phyloP scores from a whole-genome alignment of 2,113 vertebrate genomes.

The Ailuropoda melanoleuca region DNA sequence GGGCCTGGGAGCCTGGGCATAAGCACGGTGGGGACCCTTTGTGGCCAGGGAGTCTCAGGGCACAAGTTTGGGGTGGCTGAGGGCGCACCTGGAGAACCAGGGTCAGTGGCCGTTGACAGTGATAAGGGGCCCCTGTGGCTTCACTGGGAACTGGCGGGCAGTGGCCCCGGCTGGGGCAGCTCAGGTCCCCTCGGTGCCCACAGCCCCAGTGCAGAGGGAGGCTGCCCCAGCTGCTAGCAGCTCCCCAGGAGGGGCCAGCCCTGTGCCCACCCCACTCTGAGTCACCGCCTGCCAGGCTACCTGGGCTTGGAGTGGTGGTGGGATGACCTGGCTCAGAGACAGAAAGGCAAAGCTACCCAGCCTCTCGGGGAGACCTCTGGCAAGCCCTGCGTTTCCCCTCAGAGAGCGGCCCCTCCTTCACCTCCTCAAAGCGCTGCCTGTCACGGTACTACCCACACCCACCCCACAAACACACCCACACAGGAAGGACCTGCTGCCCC shows the following conservation, averaged over 20 bases:
- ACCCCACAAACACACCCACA: not conserved
- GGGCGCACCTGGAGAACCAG: not conserved
- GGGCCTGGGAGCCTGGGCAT: not conserved
- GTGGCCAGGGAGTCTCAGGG: too few relatives aligned
- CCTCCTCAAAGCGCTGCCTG: too few relatives aligned
- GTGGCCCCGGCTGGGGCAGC: not conserved
- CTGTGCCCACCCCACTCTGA: not conserved
- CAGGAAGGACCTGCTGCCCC: not conserved
- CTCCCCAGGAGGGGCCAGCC: not conserved
- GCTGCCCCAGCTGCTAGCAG: not conserved
- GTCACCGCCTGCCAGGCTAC: not conserved
- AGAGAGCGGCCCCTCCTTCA: not conserved
- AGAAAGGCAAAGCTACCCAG: not conserved
- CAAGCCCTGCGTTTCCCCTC: too few relatives aligned
- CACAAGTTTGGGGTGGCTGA: not conserved
- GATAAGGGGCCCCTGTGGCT: not conserved
- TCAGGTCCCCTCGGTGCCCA: too few relatives aligned
- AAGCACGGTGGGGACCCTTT: fast-evolving
- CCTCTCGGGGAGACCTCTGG: not conserved
- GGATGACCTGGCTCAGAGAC: too few relatives aligned
- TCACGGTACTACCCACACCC: not conserved
- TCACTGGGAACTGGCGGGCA: not conserved
- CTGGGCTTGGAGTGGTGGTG: not conserved
- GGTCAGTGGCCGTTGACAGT: not conserved
- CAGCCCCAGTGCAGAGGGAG: not conserved